These are phyloP conservation scores for Palythoa caribaeorum DNA, from an alignment of 92 coral and sea anemone species.

Conservation along the genomic window DNA sequence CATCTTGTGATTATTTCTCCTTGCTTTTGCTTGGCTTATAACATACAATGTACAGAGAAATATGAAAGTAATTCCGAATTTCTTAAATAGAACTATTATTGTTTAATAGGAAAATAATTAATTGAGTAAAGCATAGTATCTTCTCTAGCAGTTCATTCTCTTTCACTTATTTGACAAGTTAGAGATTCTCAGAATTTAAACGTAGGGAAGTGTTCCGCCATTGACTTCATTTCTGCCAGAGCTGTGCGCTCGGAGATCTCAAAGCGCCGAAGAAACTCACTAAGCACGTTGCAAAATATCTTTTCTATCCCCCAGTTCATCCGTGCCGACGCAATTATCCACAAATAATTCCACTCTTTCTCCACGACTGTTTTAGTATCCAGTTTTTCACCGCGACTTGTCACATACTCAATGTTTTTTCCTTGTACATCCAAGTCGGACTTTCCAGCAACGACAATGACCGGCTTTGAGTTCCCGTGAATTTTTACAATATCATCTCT, in stretches of 20 bases:
- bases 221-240: not conserved
- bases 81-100: too few relatives aligned
- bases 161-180: not conserved
- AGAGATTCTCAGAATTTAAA: slow-evolving; percentile 6
- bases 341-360: slow-evolving; percentile 74
- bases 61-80: too few relatives aligned
- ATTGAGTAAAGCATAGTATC: not conserved
- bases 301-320: slow-evolving; percentile 75
- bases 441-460: slow-evolving; percentile 15
- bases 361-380: slow-evolving; percentile 74
- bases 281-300: slow-evolving; percentile 67
- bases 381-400: slow-evolving; percentile 28
- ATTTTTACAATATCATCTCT: slow-evolving; percentile 21
- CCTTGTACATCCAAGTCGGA: slow-evolving; percentile 34
- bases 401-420: slow-evolving; percentile 22
- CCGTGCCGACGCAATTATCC: slow-evolving; percentile 81
- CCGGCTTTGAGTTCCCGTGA: slow-evolving; percentile 28
- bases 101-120: too few relatives aligned
- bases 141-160: not conserved
- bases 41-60: too few relatives aligned
- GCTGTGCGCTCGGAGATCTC: not conserved
- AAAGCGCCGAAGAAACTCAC: slow-evolving; percentile 64
- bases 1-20: too few relatives aligned
- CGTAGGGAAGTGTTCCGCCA: not conserved
- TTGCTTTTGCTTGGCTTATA: too few relatives aligned